Evolutionary conservation across 2,888 invertebrate genomes (phyloP), one percentile per base, ranked within the genome.

Genomic region (Chaetogeoica ovagalla): DNA sequence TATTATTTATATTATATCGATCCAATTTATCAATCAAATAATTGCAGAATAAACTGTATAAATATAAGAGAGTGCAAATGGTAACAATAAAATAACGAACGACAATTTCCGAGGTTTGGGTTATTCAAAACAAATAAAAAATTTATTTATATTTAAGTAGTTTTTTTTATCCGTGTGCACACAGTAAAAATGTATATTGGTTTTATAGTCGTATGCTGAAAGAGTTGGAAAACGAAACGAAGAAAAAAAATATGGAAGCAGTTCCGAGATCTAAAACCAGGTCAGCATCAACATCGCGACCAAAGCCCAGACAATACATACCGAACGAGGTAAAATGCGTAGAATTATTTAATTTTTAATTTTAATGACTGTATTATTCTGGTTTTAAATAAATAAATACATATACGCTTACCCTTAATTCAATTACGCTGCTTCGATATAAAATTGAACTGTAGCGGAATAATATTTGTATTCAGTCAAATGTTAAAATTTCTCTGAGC

Each of bases 211-310:
- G 77, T 13, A 79, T 79, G 77, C 60, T 79, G 39, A 70, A 79
- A 55, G 77, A 79, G n/a, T 60, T 79, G 13, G 77, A 79, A 79
- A 79, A 79, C 77, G 77, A 79, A 79, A 63, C 69, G 11, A 70
- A 70, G 23, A 70, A 52, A 13, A 62, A 79, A 63, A 63, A 69
- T 6, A 79, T 79, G 77, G 77, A 79, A 11, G 55, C 63, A 7
- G 13, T 62, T 55, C 62, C 77, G 0, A 62, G 70, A 6, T 23
- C 52, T 37, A 79, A 55, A 60, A 39, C 77, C 37, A 52, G 70
- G 21, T 79, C 77, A 17, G 37, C 77, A n/a, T 63, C 77, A 19
- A 37, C 69, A 9, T 79, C 70, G 19, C 68, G 69, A 62, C 76
- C 76, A 21, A 79, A 79, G 52, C 55, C 62, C 21, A 69, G 70